These are phyloP conservation scores for Poeciliopsis turrubarensis DNA, from an alignment of 2,113 vertebrate species.

Conservation along the genomic window DNA sequence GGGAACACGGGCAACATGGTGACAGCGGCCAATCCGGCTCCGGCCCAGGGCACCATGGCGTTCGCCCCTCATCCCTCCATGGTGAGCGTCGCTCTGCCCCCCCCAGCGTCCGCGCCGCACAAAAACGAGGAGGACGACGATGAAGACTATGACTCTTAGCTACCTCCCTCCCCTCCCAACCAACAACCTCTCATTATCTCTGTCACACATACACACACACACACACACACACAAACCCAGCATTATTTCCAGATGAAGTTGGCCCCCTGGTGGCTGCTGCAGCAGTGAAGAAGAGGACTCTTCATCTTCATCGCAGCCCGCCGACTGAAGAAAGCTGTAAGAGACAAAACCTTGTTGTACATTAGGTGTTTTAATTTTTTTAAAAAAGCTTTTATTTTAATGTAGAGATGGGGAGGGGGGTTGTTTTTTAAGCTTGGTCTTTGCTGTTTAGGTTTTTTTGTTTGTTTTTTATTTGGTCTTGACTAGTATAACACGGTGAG, in stretches of 20 bases:
- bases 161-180: conserved; percentile 3
- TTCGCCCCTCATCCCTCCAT: conserved; percentile 74
- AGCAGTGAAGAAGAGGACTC: conserved; percentile 59
- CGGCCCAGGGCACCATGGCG: conserved; percentile 67
- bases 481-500: conserved; percentile 5
- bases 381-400: conserved; percentile 74
- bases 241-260: conserved; percentile 62
- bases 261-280: conserved; percentile 48
- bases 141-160: conserved; percentile 92
- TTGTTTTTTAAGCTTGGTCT: conserved; percentile 70
- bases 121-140: conserved; percentile 78
- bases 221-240: conserved; percentile 1
- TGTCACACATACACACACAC: background rate
- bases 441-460: conserved; percentile 42
- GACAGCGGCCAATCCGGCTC: conserved; percentile 54
- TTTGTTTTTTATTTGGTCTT: conserved; percentile 37
- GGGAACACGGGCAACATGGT: conserved; percentile 63
- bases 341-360: conserved; percentile 67
- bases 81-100: conserved; percentile 63
- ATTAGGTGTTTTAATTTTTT: conserved; percentile 76
- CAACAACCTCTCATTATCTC: background rate
- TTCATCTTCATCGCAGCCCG: conserved; percentile 47
- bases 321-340: conserved; percentile 17
- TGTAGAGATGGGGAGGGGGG: conserved; percentile 54
- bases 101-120: conserved; percentile 57